Evolutionary conservation across 2,888 invertebrate genomes (phyloP).

Genomic region (Podotricha telesiphe): DNA sequence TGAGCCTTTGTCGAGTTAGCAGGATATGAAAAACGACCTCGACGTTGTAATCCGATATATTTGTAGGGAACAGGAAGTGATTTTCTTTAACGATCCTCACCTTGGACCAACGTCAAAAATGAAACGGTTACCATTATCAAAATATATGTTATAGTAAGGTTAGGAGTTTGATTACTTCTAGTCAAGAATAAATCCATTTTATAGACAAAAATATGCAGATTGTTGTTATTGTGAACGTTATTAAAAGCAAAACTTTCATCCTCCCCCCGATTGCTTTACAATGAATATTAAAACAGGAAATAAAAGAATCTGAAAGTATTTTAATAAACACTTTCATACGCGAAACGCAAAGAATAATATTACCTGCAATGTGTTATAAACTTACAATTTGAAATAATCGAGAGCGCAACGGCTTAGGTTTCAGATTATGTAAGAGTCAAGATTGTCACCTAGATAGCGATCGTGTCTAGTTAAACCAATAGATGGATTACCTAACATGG

Average conservation of each 20-base stretch:
- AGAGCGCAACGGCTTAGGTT: slow-evolving; percentile 38
- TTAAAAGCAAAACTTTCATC: neutral
- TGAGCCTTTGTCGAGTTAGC: slow-evolving; percentile 66
- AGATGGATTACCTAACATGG: slow-evolving; percentile 45
- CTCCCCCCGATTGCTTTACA: neutral
- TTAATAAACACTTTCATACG: neutral
- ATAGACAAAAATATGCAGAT: neutral
- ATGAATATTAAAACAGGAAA: neutral
- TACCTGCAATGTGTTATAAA: slow-evolving; percentile 14
- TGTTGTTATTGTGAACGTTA: neutral
- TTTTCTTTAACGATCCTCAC: slow-evolving; percentile 63
- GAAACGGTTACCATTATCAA: slow-evolving; percentile 30
- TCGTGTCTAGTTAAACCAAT: slow-evolving; percentile 44
- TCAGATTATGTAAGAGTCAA: slow-evolving; percentile 43
- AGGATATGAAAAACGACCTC: slow-evolving; percentile 68
- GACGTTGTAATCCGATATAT: slow-evolving; percentile 61
- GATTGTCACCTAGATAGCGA: slow-evolving; percentile 44
- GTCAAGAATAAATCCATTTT: neutral
- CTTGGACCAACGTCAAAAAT: slow-evolving; percentile 40
- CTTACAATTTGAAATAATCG: slow-evolving; percentile 35
- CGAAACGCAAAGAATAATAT: neutral
- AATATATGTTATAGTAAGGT: slow-evolving; percentile 18
- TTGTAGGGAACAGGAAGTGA: slow-evolving; percentile 62
- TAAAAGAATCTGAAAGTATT: slow-evolving; percentile 8
- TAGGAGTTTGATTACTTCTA: slow-evolving; percentile 20